phyloP scores from a whole-genome alignment of 2,797 vertebrate genomes.

The Falco concolor region DNA sequence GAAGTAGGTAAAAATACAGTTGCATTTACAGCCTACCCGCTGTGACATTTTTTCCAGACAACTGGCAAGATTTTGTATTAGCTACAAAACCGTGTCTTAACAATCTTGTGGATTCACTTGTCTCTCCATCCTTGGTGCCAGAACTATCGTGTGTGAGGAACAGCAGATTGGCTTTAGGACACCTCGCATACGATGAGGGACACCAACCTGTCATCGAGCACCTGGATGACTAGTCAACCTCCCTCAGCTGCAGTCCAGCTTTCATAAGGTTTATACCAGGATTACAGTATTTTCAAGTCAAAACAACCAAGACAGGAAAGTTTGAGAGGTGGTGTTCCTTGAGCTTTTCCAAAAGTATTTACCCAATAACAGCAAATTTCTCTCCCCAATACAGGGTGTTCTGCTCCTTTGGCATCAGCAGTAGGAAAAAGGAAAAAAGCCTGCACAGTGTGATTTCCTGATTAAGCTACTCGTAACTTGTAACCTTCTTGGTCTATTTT shows the following conservation, averaged over 20 bases:
- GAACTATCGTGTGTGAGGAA: neutral
- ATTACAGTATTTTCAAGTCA: neutral
- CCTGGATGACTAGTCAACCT: neutral
- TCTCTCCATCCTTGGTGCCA: neutral
- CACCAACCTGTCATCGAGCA: fast-evolving
- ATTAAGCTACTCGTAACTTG: neutral
- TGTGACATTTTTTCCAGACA: conserved; percentile 12
- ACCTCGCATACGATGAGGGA: fast-evolving
- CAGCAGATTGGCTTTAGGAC: neutral
- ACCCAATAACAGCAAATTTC: neutral
- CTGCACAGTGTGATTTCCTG: neutral
- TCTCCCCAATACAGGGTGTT: neutral
- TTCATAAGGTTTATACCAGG: neutral
- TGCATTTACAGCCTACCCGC: neutral
- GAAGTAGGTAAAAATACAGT: conserved; percentile 3
- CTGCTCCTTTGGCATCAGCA: neutral
- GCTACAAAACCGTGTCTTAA: neutral
- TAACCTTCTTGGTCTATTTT: neutral
- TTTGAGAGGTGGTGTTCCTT: neutral
- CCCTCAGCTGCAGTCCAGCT: neutral
- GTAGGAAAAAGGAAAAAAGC: neutral
- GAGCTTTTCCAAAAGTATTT: neutral
- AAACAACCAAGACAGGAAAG: neutral
- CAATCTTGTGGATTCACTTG: neutral
- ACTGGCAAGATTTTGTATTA: neutral